Base-by-base conservation (phyloP, 1,140 invertebrate species). In the Akabosia matsudoensis region DNA sequence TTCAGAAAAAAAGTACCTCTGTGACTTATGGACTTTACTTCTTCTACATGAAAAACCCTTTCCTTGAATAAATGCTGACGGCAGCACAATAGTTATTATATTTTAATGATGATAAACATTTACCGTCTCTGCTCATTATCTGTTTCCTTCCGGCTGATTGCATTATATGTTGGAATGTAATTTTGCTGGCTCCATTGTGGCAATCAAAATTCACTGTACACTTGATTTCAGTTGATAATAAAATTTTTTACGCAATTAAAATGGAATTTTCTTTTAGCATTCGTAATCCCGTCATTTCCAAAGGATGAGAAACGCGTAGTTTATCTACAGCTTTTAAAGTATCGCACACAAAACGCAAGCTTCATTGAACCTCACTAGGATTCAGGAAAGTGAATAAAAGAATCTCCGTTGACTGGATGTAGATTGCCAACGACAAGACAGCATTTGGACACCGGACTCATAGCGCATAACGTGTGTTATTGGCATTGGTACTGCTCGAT, bases 31-130 rank as follows among this genome's bases (percentile, higher is more conserved):
- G n/a, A n/a, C n/a, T n/a, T n/a, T n/a, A n/a, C n/a, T n/a, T 45
- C 37, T 45, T 45, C 18, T 45, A 45, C 7, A 45, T 10, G 18
- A 18, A 45, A 45, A 18, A 45, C 7, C 37, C 37, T 45, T 45
- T n/a, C n/a, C n/a, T 10, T 45, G 37, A 45, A 45, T 45, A 10
- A 10, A 45, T 18, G 18, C 37, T 45, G 61, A 30, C 3, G 61
- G 61, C 24, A 30, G 61, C 31, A 67, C 61, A 67, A 67, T 67
- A 67, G 26, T 67, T 67, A n/a, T n/a, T n/a, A 24, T 67, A n/a
- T 67, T 67, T 45, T 67, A 67, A 67, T 31, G 61, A 67, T 67
- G 24, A 67, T 67, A 67, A 16, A 30, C 10, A 30, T 67, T 67
- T 67, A 67, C 24, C 61, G 14, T 24, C 16, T 28, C 28, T 30